These are phyloP conservation scores for Emydocephalus ijimae DNA, from an alignment of 2,113 vertebrate genomes.

Conservation along the genomic window DNA sequence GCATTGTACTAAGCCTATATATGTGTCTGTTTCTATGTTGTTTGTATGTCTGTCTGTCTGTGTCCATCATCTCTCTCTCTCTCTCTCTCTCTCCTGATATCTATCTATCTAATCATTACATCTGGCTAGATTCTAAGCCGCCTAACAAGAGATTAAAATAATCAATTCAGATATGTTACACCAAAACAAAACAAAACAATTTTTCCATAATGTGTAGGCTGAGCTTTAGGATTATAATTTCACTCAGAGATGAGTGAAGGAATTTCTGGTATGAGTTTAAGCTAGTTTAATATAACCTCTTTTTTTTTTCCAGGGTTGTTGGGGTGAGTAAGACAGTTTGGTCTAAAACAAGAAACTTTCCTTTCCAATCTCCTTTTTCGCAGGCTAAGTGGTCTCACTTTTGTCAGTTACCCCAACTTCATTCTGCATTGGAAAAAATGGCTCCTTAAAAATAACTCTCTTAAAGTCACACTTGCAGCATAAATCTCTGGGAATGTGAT, in stretches of 20 bases:
- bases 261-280: background rate
- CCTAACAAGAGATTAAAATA: background rate
- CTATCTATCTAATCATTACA: background rate
- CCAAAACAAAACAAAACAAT: background rate
- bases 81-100: too few relatives aligned
- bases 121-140: background rate
- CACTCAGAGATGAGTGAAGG: background rate
- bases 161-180: background rate
- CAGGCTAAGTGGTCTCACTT: background rate
- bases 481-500: background rate
- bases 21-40: too few relatives aligned
- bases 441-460: background rate
- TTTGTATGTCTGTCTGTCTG: too few relatives aligned
- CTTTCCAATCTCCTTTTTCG: background rate
- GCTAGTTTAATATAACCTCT: background rate
- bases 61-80: too few relatives aligned
- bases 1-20: too few relatives aligned
- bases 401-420: background rate
- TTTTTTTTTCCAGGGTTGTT: background rate
- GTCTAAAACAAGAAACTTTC: background rate
- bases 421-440: background rate
- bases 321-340: background rate
- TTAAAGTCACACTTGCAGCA: background rate
- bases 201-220: background rate
- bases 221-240: background rate